Evolutionary conservation across 2,797 vertebrate genomes (phyloP), one percentile per base, ranked within the genome.

Genomic region (Microctenopoma stevenorrisi): DNA sequence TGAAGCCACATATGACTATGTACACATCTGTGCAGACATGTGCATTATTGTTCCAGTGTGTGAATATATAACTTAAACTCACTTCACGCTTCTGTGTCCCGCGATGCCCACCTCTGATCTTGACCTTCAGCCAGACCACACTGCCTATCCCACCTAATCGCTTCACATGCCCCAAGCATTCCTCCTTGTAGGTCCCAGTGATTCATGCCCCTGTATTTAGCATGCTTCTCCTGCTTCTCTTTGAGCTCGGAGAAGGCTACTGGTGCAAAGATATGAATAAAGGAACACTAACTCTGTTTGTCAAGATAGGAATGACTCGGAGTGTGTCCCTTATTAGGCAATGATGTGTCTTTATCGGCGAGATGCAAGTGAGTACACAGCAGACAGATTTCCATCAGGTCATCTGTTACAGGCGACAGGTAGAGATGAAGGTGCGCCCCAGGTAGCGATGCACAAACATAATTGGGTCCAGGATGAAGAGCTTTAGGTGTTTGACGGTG

Each of bases 111-210:
- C 65, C 72, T 74, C 48, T 81, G 70, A 79, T 68, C 57, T 69
- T 78, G 71, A 90, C 85, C 90, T 88, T 87, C 72, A 86, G 70
- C 55, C 58, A 44, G 40, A 76, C 55, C 53, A 49, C 30, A 42
- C 42, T 33, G 49, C 60, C 53, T 66, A 22, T 73, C 42, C 63
- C 28, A 52, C 64, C 80, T 75, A 73, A 76, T 70, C 37, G 35
- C 33, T 68, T 78, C 76, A 61, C 33, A 70, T 72, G 57, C 68
- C 70, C 67, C 7, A 35, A 81, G 50, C 46, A 38, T 60, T 68
- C 65, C 70, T 83, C 81, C 72, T 72, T 28, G 69, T 57, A 68
- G 74, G 74, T 67, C 55, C 75, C 56, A 61, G 33, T 72, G 52
- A 73, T 72, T 77, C 74, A 60, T 26, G 16, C 28, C 1, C n/a